A percentile compares a stretch with the other conserved stretches of the same genome.
These are phyloP conservation scores for Cephus spinipes DNA, from an alignment of 2,888 invertebrate species.

Conservation along the genomic window DNA sequence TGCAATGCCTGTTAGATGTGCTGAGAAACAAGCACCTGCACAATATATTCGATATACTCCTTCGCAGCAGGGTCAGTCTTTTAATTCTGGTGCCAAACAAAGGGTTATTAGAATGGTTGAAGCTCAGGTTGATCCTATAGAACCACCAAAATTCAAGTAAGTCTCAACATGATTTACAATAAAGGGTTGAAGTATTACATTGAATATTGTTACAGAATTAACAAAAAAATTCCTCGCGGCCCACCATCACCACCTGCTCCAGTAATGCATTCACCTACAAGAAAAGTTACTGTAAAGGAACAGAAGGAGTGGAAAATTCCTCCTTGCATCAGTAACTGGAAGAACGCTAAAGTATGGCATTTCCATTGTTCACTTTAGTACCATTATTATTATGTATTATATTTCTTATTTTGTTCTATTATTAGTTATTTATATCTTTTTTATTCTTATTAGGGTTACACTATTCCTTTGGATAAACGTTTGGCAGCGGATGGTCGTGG, in stretches of 20 bases:
- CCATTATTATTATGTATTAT: too few relatives aligned
- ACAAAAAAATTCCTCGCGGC: slow-evolving; percentile 98
- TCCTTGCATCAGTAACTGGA: slow-evolving; percentile 99
- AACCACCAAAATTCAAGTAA: slow-evolving; percentile 93
- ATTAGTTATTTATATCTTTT: background rate
- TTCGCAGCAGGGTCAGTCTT: slow-evolving; percentile 93
- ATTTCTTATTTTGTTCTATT: slow-evolving; percentile 3
- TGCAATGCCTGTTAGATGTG: slow-evolving; percentile 95
- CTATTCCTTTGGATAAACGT: slow-evolving; percentile 97
- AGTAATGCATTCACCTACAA: slow-evolving; percentile 97
- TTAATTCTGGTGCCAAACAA: slow-evolving; percentile 98
- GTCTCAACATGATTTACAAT: slow-evolving; percentile 21
- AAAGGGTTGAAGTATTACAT: background rate
- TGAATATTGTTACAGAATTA: slow-evolving; percentile 76
- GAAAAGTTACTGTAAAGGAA: slow-evolving; percentile 97
- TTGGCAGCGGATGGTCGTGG: slow-evolving; percentile 98
- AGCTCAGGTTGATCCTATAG: slow-evolving; percentile 96
- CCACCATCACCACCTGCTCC: slow-evolving; percentile 99
- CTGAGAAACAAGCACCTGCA: slow-evolving; percentile 92
- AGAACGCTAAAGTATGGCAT: slow-evolving; percentile 88
- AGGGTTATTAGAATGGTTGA: slow-evolving; percentile 96
- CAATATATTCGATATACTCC: slow-evolving; percentile 99
- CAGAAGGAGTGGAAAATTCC: slow-evolving; percentile 99
- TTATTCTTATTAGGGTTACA: slow-evolving; percentile 77
- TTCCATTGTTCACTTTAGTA: background rate